Percentiles rank a stretch among this genome's conserved stretches.
phyloP scores from a whole-genome alignment of 2,797 vertebrate species.

The Mormyrus hasselquistii region DNA sequence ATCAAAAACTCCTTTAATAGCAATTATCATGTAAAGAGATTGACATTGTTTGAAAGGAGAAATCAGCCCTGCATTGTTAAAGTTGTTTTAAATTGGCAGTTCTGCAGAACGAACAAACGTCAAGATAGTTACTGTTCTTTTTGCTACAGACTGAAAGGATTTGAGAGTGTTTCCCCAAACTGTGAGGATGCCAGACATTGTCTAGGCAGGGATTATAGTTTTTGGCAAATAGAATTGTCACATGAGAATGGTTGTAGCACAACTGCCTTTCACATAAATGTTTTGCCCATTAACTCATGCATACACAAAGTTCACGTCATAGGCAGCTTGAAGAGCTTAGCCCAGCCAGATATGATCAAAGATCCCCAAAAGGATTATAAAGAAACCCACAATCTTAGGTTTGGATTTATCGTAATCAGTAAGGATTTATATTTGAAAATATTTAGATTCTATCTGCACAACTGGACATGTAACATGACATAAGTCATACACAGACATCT shows the following conservation, averaged over 20 bases:
- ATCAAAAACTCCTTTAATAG: neutral
- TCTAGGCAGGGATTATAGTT: neutral
- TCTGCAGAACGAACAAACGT: neutral
- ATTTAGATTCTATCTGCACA: neutral
- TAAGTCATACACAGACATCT: neutral
- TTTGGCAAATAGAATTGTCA: neutral
- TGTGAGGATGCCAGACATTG: neutral
- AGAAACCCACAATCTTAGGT: neutral
- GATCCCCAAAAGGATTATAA: neutral
- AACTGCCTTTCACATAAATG: neutral
- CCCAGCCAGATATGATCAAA: neutral
- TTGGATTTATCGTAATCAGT: neutral
- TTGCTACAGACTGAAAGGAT: neutral
- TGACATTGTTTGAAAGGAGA: neutral
- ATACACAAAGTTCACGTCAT: neutral
- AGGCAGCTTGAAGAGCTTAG: neutral
- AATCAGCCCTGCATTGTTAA: neutral
- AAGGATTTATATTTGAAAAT: neutral
- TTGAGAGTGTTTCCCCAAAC: neutral
- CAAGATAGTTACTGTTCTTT: constrained; percentile 1
- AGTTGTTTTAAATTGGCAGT: neutral
- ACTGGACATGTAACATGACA: neutral
- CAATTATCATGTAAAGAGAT: neutral
- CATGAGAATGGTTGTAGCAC: neutral
- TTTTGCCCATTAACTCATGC: neutral